A percentile compares a stretch with the other conserved stretches of the same genome.
Evolutionary conservation across 2,888 invertebrate genomes (phyloP).

Genomic region (Epinotia brunnichana): DNA sequence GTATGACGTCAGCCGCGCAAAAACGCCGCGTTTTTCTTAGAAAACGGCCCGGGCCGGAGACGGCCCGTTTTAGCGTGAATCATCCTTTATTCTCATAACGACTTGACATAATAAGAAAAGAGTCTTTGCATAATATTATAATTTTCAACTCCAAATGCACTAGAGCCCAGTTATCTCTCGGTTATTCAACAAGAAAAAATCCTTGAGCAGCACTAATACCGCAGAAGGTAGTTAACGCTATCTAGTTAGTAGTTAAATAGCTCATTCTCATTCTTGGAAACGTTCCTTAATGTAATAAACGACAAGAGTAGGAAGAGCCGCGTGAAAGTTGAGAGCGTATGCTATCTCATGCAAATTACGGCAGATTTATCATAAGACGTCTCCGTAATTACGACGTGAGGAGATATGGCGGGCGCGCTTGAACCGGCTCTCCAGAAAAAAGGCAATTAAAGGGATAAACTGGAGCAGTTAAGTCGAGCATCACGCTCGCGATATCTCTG

Average conservation of each 20-base stretch:
- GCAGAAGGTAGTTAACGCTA: conserved; percentile 70
- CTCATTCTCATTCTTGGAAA: conserved; percentile 82
- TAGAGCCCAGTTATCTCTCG: conserved; percentile 11
- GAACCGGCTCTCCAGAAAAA: conserved; percentile 80
- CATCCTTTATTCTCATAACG: conserved; percentile 2
- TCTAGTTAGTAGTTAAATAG: conserved; percentile 80
- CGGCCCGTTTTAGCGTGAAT: no score
- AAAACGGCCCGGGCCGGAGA: no score
- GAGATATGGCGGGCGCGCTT: conserved; percentile 80
- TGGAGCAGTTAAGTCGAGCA: conserved; percentile 78
- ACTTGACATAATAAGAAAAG: conserved; percentile 7
- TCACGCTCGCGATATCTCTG: conserved; percentile 75
- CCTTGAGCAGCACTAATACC: conserved; percentile 55
- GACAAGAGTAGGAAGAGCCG: conserved; percentile 80
- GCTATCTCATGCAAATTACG: conserved; percentile 84
- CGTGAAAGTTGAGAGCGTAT: conserved; percentile 84
- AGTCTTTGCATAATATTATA: conserved; percentile 15
- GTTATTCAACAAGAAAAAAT: conserved; percentile 48
- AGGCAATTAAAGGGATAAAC: conserved; percentile 83
- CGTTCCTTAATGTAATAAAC: conserved; percentile 82
- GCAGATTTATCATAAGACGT: conserved; percentile 84
- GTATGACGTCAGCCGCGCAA: no score
- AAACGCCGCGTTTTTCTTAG: no score
- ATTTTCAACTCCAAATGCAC: conserved; percentile 19
- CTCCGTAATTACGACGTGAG: conserved; percentile 84